phyloP scores from a whole-genome alignment of 2,113 vertebrate genomes.

The Boulengeromyrus knoepffleri region DNA sequence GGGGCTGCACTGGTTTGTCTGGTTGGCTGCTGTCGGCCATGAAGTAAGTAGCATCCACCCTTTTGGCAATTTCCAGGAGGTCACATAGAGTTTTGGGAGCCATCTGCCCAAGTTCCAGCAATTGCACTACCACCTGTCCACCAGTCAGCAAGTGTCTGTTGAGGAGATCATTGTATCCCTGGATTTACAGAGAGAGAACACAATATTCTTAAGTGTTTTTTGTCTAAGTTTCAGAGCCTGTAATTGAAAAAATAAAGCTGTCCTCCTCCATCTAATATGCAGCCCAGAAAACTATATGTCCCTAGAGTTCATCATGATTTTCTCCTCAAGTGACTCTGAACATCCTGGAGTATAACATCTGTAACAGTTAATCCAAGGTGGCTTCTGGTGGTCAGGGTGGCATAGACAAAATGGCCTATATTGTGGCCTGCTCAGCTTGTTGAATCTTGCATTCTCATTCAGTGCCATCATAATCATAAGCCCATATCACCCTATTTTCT shows the following conservation, averaged over 20 bases:
- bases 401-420: neutral
- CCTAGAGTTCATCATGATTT: neutral
- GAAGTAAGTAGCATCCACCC: neutral
- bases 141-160: neutral
- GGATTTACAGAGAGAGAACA: neutral
- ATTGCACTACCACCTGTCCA: neutral
- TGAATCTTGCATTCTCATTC: neutral
- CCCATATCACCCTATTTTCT: neutral
- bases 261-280: neutral
- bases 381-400: neutral
- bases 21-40: too few species aligned
- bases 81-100: neutral
- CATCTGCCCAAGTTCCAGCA: neutral
- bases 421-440: neutral
- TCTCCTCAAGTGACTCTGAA: neutral
- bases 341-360: neutral
- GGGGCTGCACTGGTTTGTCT: too few species aligned
- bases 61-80: neutral
- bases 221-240: neutral
- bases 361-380: neutral
- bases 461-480: neutral
- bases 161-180: neutral
- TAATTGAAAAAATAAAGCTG: neutral
- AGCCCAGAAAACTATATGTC: neutral
- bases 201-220: neutral